Percentiles rank a stretch among this genome's conserved stretches.
These are phyloP conservation scores for Vanacampus margaritifer DNA, from an alignment of 2,113 vertebrate species.

Conservation along the genomic window DNA sequence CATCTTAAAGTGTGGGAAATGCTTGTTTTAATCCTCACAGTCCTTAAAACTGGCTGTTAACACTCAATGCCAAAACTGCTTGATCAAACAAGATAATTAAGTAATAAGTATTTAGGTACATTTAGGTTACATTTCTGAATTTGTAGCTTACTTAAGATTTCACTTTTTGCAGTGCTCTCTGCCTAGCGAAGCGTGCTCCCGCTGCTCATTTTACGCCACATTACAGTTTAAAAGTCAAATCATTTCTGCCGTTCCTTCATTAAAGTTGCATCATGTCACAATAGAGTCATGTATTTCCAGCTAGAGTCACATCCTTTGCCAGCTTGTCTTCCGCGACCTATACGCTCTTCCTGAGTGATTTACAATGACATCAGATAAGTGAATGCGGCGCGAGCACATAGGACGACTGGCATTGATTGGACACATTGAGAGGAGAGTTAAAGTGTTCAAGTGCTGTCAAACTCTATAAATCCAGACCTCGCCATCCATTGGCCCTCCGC, in stretches of 20 bases:
- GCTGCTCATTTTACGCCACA: slow-evolving; percentile 50
- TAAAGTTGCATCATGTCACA: slow-evolving; percentile 19
- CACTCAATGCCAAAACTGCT: too few relatives aligned
- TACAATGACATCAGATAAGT: slow-evolving; percentile 65
- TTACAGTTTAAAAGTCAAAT: slow-evolving; percentile 57
- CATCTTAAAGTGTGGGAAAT: too few relatives aligned
- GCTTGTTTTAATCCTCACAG: too few relatives aligned
- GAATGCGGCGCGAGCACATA: slow-evolving; percentile 27
- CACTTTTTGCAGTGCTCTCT: too few relatives aligned
- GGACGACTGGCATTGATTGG: slow-evolving; percentile 58
- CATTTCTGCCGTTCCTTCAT: slow-evolving; percentile 13
- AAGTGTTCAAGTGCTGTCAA: slow-evolving; percentile 68
- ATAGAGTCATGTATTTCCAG: slow-evolving; percentile 15
- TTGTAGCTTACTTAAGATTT: too few relatives aligned
- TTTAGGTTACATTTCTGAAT: too few relatives aligned
- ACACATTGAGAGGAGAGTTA: slow-evolving; percentile 62
- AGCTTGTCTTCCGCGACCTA: background rate
- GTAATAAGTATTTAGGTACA: too few relatives aligned
- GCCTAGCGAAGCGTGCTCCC: slow-evolving; percentile 24
- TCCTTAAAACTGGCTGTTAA: too few relatives aligned
- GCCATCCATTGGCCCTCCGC: slow-evolving; percentile 25
- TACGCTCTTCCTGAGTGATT: slow-evolving; percentile 46
- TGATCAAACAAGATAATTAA: too few relatives aligned
- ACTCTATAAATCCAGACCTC: slow-evolving; percentile 63
- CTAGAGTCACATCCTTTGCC: slow-evolving; percentile 18